These are phyloP conservation scores for Mamestra configurata DNA, from an alignment of 1,140 invertebrate species.

Conservation along the genomic window DNA sequence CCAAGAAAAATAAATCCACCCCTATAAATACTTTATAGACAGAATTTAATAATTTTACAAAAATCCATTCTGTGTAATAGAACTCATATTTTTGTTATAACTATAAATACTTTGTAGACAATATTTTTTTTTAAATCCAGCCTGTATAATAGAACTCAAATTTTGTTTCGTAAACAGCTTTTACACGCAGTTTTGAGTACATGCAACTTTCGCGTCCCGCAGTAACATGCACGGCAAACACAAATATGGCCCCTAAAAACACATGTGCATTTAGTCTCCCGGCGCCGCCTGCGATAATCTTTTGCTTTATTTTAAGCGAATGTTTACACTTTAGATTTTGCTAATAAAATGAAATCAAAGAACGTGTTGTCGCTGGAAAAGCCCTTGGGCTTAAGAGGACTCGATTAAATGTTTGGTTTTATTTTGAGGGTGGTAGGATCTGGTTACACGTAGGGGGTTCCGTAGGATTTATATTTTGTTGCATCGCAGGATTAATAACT, in stretches of 20 bases:
- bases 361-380: background rate
- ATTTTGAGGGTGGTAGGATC: background rate
- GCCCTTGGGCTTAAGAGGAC: background rate
- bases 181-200: background rate
- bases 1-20: no score
- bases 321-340: constrained; percentile 11
- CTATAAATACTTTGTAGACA: background rate
- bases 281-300: background rate
- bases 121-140: no score
- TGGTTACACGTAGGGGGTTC: no score
- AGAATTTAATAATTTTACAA: no score
- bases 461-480: background rate
- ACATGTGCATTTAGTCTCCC: background rate
- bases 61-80: no score
- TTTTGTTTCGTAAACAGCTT: no score
- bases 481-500: no score
- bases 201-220: no score
- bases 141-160: no score
- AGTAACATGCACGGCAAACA: background rate
- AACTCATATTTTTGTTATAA: no score
- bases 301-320: background rate
- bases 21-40: no score
- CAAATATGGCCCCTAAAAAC: background rate
- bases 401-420: background rate
- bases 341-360: background rate